Conservation (phyloP, 1,140 invertebrate genomes). For the Pseudomyrmex pallidus region DNA sequence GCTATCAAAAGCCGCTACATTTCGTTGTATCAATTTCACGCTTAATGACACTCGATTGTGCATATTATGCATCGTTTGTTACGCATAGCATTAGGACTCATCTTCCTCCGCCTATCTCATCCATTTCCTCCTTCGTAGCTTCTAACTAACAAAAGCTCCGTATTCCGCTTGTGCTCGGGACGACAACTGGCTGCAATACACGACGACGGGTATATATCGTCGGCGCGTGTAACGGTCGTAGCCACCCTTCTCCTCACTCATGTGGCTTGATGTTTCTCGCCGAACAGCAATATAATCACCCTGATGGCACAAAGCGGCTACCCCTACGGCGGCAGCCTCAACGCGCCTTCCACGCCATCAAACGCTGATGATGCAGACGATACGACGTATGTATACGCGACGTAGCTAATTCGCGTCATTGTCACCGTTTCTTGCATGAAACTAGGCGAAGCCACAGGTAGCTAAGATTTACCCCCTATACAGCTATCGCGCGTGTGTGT, state of each 20-base stretch:
- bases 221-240: conserved; percentile 71
- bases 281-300: conserved; percentile 84
- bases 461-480: conserved; percentile 55
- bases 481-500: neutral
- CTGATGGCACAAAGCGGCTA: conserved; percentile 83
- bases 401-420: conserved; percentile 82
- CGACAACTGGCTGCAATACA: conserved; percentile 62
- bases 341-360: conserved; percentile 79
- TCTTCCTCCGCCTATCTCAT: conserved; percentile 39
- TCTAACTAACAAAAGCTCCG: conserved; percentile 68
- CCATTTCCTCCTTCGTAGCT: conserved; percentile 56
- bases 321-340: conserved; percentile 69
- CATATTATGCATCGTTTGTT: conserved; percentile 55
- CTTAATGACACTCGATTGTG: conserved; percentile 35
- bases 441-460: conserved; percentile 82
- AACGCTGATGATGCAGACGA: conserved; percentile 84
- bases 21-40: conserved; percentile 40
- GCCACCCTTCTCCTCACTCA: conserved; percentile 68
- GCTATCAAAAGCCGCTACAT: neutral
- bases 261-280: conserved; percentile 79
- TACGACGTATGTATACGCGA: conserved; percentile 78
- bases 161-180: conserved; percentile 53
- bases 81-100: conserved; percentile 53
- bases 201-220: conserved; percentile 47
- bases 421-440: conserved; percentile 76